A percentile compares a stretch with the other conserved stretches of the same genome.
Evolutionary conservation across 2,888 invertebrate species (phyloP).

Genomic region (Frankliniella intonsa): DNA sequence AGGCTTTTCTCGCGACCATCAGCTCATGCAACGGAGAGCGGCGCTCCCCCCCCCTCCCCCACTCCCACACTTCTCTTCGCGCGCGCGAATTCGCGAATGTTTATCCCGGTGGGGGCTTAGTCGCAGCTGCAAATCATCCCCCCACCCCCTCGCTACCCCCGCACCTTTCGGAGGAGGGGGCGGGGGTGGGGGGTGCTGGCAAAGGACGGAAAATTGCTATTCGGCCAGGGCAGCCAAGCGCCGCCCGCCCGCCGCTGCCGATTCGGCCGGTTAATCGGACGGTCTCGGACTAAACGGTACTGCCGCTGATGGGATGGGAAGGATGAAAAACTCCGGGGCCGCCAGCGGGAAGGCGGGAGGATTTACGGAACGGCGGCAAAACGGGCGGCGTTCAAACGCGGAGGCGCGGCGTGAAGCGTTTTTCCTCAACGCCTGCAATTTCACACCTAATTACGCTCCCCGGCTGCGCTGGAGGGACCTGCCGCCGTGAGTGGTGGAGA

Average conservation of each 20-base stretch:
- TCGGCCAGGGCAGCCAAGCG: not conserved
- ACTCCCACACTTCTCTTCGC: not conserved
- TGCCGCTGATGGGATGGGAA: not conserved
- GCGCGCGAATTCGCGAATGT: slow-evolving; percentile 24
- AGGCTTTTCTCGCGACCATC: slow-evolving; percentile 19
- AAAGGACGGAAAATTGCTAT: slow-evolving; percentile 2
- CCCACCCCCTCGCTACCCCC: not conserved
- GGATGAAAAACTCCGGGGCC: not conserved
- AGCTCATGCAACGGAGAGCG: slow-evolving; percentile 1
- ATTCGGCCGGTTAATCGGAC: too few species aligned
- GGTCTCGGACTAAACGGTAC: too few species aligned
- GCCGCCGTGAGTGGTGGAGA: too few species aligned
- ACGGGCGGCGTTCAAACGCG: too few species aligned
- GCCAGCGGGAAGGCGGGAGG: not conserved
- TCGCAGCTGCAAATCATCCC: slow-evolving; percentile 2
- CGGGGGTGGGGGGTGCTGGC: not conserved
- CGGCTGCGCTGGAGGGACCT: too few species aligned
- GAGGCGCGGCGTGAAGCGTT: too few species aligned
- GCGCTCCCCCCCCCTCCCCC: not conserved
- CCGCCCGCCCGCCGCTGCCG: too few species aligned
- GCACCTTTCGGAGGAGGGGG: not conserved
- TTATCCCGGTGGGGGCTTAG: slow-evolving; percentile 8
- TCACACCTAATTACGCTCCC: not conserved
- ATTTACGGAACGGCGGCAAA: not conserved
- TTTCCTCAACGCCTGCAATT: not conserved